Conservation (phyloP, 2,888 invertebrate genomes). For the Drosophila recens region DNA sequence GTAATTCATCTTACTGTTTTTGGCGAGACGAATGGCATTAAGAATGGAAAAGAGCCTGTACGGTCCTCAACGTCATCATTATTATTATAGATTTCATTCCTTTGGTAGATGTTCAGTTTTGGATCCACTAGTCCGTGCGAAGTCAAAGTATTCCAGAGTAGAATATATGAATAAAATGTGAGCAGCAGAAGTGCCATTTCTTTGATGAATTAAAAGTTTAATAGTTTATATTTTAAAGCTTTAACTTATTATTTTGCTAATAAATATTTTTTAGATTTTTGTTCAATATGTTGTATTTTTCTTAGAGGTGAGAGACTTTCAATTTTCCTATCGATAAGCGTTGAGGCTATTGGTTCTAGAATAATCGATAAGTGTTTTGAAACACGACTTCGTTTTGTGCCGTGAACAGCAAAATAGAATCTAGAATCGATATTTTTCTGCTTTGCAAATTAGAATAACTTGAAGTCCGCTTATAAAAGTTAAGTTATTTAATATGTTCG, state of each 20-base stretch:
- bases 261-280: constrained; percentile 13
- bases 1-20: constrained; percentile 87
- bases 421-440: neutral
- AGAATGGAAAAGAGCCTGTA: constrained; percentile 88
- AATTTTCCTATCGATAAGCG: constrained; percentile 16
- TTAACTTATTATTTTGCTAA: constrained; percentile 7
- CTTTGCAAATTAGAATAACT: neutral
- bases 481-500: neutral
- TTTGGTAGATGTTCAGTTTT: constrained; percentile 27
- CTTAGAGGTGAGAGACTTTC: constrained; percentile 25
- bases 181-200: constrained; percentile 32
- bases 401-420: neutral
- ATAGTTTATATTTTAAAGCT: constrained; percentile 11
- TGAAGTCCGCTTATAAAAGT: neutral
- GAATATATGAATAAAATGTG: constrained; percentile 31
- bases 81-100: constrained; percentile 39
- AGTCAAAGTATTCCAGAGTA: constrained; percentile 52
- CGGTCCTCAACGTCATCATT: constrained; percentile 40
- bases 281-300: constrained; percentile 27
- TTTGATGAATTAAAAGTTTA: constrained; percentile 2
- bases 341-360: neutral
- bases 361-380: constrained; percentile 29
- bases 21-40: constrained; percentile 94
- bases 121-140: constrained; percentile 59
- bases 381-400: neutral